Evolutionary conservation across 1,140 invertebrate genomes (phyloP).

Genomic region (Drosophila orosa): DNA sequence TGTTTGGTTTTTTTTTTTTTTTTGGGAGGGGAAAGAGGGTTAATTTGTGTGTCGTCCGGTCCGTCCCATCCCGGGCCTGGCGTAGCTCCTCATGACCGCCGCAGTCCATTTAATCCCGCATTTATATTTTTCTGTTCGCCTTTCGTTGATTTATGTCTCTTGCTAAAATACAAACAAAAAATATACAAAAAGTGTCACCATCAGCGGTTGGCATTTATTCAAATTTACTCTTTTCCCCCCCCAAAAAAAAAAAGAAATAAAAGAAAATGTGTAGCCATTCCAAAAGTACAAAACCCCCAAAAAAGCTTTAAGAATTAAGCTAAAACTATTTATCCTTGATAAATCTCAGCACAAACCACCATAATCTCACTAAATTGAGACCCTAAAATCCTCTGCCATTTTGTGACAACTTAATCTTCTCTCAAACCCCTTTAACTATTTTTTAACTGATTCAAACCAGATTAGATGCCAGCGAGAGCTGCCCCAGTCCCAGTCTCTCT

Average conservation of each 20-base stretch:
- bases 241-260: conserved; percentile 18
- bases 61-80: neutral
- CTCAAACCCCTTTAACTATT: neutral
- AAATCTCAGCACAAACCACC: neutral
- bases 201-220: conserved; percentile 67
- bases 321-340: neutral
- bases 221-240: conserved; percentile 53
- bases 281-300: neutral
- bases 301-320: neutral
- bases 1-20: conserved; percentile 35
- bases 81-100: conserved; percentile 25
- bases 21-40: conserved; percentile 8
- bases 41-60: conserved; percentile 78
- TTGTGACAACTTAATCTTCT: neutral
- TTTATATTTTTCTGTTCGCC: conserved; percentile 54
- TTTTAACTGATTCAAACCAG: conserved; percentile 28
- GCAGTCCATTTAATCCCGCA: conserved; percentile 74
- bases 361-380: neutral
- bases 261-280: conserved; percentile 2
- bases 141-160: conserved; percentile 78
- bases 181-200: conserved; percentile 40
- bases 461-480: conserved; percentile 17
- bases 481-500: conserved; percentile 3
- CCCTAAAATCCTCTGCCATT: neutral
- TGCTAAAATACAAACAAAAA: conserved; percentile 58